phyloP scores from a whole-genome alignment of 2,113 vertebrate genomes.

The Actenoides lindsayi region DNA sequence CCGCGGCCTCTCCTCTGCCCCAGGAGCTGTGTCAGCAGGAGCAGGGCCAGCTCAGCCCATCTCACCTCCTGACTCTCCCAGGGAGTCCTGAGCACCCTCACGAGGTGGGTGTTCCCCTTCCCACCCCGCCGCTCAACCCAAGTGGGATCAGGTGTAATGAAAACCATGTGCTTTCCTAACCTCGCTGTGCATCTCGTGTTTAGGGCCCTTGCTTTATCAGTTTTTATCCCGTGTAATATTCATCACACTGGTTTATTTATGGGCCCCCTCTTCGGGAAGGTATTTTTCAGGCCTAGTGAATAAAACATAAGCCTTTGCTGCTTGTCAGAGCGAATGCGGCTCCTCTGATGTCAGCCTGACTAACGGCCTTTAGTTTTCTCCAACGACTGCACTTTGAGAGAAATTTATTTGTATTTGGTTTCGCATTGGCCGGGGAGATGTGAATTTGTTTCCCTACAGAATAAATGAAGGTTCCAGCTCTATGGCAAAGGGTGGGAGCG shows the following conservation, averaged over 20 bases:
- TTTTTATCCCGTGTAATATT: conserved; percentile 74
- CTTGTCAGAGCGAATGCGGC: conserved; percentile 52
- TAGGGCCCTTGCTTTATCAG: conserved; percentile 64
- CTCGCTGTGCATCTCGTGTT: background rate
- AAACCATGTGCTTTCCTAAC: background rate
- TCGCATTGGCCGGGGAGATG: conserved; percentile 4
- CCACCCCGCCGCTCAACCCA: background rate
- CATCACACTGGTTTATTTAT: conserved; percentile 80
- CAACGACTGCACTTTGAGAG: conserved; percentile 62
- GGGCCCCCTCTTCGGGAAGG: conserved; percentile 75
- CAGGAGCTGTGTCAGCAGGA: fast-evolving
- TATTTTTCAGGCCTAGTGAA: conserved; percentile 88
- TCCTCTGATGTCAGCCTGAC: conserved; percentile 70
- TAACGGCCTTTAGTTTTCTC: conserved; percentile 68
- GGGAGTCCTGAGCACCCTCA: background rate
- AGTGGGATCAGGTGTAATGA: background rate
- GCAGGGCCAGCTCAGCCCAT: fast-evolving
- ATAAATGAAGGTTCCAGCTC: conserved; percentile 7
- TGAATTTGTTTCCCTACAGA: conserved; percentile 23
- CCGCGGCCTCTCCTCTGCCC: background rate
- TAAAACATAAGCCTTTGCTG: conserved; percentile 84
- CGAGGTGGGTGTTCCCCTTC: fast-evolving
- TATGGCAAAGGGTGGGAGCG: fast-evolving
- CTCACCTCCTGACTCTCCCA: too few species aligned
- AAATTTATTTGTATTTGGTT: conserved; percentile 77